A percentile compares a stretch with the other conserved stretches of the same genome.
Conservation (phyloP, 2,113 vertebrate species). For the Eidolon helvum region DNA sequence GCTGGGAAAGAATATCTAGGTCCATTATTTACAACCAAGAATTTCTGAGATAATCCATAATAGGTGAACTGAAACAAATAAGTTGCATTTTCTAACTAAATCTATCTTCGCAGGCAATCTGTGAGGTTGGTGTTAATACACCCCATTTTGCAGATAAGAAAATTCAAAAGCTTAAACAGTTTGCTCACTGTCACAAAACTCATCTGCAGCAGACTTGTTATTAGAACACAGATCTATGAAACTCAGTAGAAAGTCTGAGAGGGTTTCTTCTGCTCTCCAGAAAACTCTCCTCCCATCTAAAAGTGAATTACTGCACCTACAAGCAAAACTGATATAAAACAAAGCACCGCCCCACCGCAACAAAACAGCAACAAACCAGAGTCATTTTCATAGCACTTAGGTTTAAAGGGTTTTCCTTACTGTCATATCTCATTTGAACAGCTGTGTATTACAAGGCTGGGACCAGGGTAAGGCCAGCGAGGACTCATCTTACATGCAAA, state of each 20-base stretch:
- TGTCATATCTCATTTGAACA: background rate
- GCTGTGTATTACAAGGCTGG: fast-evolving
- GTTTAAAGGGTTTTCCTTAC: background rate
- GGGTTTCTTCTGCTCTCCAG: background rate
- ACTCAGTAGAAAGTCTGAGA: background rate
- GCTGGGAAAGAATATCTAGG: background rate
- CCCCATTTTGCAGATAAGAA: background rate
- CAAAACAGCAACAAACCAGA: background rate
- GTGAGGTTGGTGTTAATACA: background rate
- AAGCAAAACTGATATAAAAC: background rate
- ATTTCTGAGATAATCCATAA: background rate
- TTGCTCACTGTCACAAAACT: background rate
- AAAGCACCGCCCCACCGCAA: background rate
- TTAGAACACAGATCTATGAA: background rate
- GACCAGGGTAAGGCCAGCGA: fast-evolving
- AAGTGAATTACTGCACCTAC: background rate
- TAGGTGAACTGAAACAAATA: background rate
- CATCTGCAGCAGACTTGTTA: background rate
- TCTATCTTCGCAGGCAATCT: background rate
- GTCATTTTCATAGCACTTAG: background rate
- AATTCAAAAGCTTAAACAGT: background rate
- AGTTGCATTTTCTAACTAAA: too few relatives aligned
- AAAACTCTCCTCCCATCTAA: background rate
- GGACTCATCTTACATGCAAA: background rate
- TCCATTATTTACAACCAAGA: background rate